Conservation (phyloP, 2,888 invertebrate species). For the Dione vanillae region DNA sequence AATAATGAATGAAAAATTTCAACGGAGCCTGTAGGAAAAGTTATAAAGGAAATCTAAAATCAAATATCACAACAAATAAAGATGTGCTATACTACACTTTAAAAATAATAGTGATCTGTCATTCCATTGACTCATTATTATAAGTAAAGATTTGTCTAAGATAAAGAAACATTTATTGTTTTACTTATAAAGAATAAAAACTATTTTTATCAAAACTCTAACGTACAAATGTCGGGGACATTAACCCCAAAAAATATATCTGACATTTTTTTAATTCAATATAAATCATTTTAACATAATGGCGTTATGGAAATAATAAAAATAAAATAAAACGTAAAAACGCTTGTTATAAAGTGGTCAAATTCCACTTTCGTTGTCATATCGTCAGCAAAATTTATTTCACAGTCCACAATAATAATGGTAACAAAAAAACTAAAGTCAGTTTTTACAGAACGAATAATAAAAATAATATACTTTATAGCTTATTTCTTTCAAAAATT, state of each 20-base stretch:
- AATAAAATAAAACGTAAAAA: background rate
- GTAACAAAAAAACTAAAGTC: slow-evolving; percentile 19
- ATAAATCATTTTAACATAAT: background rate
- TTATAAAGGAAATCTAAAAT: slow-evolving; percentile 27
- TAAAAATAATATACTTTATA: slow-evolving; percentile 37
- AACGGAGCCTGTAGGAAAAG: slow-evolving; percentile 14
- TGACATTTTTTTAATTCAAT: background rate
- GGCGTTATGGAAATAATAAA: slow-evolving; percentile 16
- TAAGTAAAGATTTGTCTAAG: too few relatives aligned
- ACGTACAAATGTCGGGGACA: too few relatives aligned
- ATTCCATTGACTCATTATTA: too few relatives aligned
- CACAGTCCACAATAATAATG: slow-evolving; percentile 24
- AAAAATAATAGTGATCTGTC: too few relatives aligned
- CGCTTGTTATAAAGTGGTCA: slow-evolving; percentile 16
- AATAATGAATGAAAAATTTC: slow-evolving; percentile 44
- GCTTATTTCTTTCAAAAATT: slow-evolving; percentile 52
- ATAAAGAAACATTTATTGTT: too few relatives aligned
- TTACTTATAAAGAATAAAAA: too few relatives aligned
- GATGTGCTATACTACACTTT: too few relatives aligned
- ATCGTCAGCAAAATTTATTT: background rate
- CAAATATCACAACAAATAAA: background rate
- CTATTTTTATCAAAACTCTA: too few relatives aligned
- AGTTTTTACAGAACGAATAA: too few relatives aligned
- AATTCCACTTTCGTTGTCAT: slow-evolving; percentile 18
- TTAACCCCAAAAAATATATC: too few relatives aligned